Evolutionary conservation across 1,140 invertebrate species (phyloP), one percentile per base, ranked within the genome.

Genomic region (Temnothorax longispinosus): DNA sequence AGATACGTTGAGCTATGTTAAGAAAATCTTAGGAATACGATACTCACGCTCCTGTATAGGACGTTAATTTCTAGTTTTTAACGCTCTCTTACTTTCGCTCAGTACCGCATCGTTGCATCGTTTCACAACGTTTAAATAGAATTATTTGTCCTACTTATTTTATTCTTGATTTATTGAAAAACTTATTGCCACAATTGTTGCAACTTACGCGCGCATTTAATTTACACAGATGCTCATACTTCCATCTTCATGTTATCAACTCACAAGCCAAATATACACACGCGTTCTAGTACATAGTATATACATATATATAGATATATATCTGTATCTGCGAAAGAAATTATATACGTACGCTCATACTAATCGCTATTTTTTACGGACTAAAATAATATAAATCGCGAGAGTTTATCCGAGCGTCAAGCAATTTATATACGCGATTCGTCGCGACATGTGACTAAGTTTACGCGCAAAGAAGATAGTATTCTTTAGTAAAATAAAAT

Each of bases 291-390:
- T 77, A 78, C 21, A 69, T 69, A 69, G 41, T 74, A 60, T 13
- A 82, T 82, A 81, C 13, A 54, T 65, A 82, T 58, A 62, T 84
- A 52, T 52, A 67, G 8, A 67, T 54, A 69, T 71, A 84, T 89
- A 92, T 65, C 84, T 78, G 56, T 84, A 91, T 88, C 85, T 56
- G 44, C 18, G 58, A 88, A 90, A 90, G 38, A 90, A 81, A 90
- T 44, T 65, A 88, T 84, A 88, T 90, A 82, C 67, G 69, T 87
- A 75, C 62, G 84, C 87, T 91, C 85, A 89, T 89, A 90, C 52
- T 86, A 90, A 87, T 91, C 80, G 85, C 87, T 90, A 90, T 91
- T 91, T 91, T 90, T 91, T 91, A 90, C 80, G 60, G 69, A 88
- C 50, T 88, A 90, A 84, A 67, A 84, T 65, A 74, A 38, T 82